phyloP scores from a whole-genome alignment of 2,113 vertebrate species.

The Hippopotamus amphibius region DNA sequence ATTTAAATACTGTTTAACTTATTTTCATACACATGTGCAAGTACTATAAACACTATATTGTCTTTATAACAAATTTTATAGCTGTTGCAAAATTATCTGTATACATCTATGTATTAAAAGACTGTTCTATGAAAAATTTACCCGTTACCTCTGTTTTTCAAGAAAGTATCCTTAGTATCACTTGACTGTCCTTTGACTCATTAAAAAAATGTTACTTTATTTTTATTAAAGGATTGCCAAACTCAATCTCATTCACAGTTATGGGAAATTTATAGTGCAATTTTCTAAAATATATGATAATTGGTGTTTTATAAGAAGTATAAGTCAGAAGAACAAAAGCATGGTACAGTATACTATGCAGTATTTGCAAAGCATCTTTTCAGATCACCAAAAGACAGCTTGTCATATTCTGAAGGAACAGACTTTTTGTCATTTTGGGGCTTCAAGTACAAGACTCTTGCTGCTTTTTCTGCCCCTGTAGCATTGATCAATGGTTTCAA shows the following conservation, averaged over 20 bases:
- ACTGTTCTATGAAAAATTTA: not conserved
- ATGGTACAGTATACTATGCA: not conserved
- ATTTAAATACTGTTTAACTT: not conserved
- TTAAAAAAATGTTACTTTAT: not conserved
- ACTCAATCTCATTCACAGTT: not conserved
- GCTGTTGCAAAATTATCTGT: not conserved
- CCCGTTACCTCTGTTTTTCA: not conserved
- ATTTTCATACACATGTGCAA: not conserved
- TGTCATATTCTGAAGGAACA: not conserved
- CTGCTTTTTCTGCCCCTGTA: not conserved
- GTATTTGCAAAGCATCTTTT: not conserved
- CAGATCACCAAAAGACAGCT: not conserved
- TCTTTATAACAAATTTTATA: not conserved
- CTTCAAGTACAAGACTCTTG: not conserved
- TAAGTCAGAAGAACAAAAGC: not conserved
- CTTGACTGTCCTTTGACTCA: not conserved
- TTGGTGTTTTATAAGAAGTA: not conserved
- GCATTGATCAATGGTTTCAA: not conserved
- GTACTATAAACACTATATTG: not conserved
- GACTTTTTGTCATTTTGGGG: not conserved
- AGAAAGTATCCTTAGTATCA: not conserved
- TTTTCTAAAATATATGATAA: not conserved
- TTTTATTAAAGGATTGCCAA: not conserved
- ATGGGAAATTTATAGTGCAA: not conserved
- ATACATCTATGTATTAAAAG: not conserved